Base-by-base conservation (phyloP, 2,888 invertebrate species). In the Gastrophysa polygoni region DNA sequence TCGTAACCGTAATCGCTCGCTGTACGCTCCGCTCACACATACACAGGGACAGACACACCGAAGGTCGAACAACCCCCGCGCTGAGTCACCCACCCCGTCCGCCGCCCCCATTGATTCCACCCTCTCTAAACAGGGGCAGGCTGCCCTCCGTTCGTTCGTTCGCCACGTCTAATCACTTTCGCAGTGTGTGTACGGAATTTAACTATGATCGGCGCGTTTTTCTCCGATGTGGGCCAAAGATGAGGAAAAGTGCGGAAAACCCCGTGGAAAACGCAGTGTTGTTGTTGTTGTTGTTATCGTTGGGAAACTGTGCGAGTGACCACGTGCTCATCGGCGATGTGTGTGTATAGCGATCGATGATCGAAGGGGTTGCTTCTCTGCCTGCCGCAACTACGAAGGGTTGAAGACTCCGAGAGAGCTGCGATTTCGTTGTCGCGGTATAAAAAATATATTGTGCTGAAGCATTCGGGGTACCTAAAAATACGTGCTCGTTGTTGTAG, bases 111-210 rank as follows among this genome's bases (percentile, higher is more conserved):
- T 73, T 71, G 68, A 69, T 69, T 61, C 67, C 68, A 66, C 72
- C 71, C 63, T 58, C 71, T 71, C 70, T 71, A 71, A 69, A 70
- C 71, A 67, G 69, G 71, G 69, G 63, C 61, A 67, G 74, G n/a
- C 61, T 61, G 75, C 74, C 77, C 75, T 77, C 77, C 77, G 75
- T 77, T 76, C 78, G 75, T 75, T 77, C 77, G 75, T 77, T 76
- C 78, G 75, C 76, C 74, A 76, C 75, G 77, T 79, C 78, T 79
- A 79, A 79, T 79, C 78, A 78, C 77, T 78, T 76, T 75, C 76
- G n/a, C n/a, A 76, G 76, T 77, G 73, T 73, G 71, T 71, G 73
- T 71, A 73, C 71, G 70, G 70, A 73, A 73, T 75, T 74, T 73
- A 68, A 71, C 70, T 68, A 72, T 70, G 70, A 69, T 71, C 75